Percentiles rank a stretch among this genome's conserved stretches.
phyloP scores from a whole-genome alignment of 2,888 invertebrate genomes.

The Yponomeuta malinellus region DNA sequence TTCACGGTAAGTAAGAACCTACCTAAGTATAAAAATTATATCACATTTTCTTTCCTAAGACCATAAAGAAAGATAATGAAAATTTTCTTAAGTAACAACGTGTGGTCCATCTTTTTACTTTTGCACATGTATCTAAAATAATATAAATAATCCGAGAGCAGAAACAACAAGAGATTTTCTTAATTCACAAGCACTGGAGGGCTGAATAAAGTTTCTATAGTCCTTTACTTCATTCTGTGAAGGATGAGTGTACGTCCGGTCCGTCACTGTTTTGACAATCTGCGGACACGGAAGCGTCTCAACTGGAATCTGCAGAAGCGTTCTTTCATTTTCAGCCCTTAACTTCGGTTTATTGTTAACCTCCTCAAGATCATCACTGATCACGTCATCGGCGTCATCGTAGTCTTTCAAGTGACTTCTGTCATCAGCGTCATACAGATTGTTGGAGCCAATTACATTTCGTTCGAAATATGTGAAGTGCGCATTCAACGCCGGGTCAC shows the following conservation, averaged over 20 bases:
- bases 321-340: conserved; percentile 58
- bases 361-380: conserved; percentile 58
- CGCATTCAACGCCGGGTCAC: conserved; percentile 52
- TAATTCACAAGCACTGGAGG: conserved; percentile 31
- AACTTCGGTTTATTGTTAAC: conserved; percentile 52
- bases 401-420: conserved; percentile 54
- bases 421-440: conserved; percentile 52
- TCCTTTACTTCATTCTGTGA: conserved; percentile 75
- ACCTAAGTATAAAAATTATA: conserved; percentile 37
- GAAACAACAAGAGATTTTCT: not conserved
- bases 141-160: not conserved
- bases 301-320: conserved; percentile 72
- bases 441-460: conserved; percentile 53
- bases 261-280: conserved; percentile 77
- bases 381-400: conserved; percentile 51
- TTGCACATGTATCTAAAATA: not conserved
- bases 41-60: conserved; percentile 43
- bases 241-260: conserved; percentile 71
- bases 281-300: conserved; percentile 77
- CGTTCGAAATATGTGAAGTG: conserved; percentile 63
- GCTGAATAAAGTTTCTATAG: conserved; percentile 61
- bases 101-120: not conserved
- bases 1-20: not conserved
- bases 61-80: not conserved
- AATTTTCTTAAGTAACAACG: not conserved